Evolutionary conservation across 2,888 invertebrate species (phyloP), one percentile per base, ranked within the genome.

Genomic region (Drosophila subquinaria): DNA sequence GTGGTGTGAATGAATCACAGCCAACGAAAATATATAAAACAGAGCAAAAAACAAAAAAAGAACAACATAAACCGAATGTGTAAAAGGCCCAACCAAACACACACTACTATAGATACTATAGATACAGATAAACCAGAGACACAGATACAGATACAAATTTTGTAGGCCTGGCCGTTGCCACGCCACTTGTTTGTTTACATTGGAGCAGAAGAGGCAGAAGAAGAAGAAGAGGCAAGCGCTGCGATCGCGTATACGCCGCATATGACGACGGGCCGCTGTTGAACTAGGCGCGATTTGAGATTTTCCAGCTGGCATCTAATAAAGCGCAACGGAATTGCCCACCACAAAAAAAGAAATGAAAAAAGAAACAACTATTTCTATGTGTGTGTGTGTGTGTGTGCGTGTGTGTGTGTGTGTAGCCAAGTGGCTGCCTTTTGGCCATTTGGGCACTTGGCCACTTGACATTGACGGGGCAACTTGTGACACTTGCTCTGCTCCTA

Each of bases 261-360:
- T 69, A 69, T 63, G 74, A 62, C 56, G 56, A 66, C 23, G 62
- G 20, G 20, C 15, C 43, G 73, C 27, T 56, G 60, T 42, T 74
- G 45, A 59, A 59, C 62, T 56, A 48, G 69, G 89, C 76, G 91
- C 77, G 76, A 88, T 78, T 82, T 88, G 91, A 90, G 78, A 89
- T 84, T 66, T 73, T 76, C 89, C 91, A 91, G 81, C 89, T 91
- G 90, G 76, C 83, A 64, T 47, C 53, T 69, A 73, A 81, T 64
- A 61, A 69, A 65, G 66, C 56, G 55, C 50, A 48, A 23, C 53
- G 33, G 42, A 60, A 57, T 20, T 23, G 55, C 10, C 48, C 15
- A 17, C 50, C 45, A 66, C 64, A 30, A 57, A 45, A 45, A 13
- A 43, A 13, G 10, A 27, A 55, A 27, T 27, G 2, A 57, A 45